phyloP scores from a whole-genome alignment of 2,888 invertebrate species.

The Drosophila engyochracea region DNA sequence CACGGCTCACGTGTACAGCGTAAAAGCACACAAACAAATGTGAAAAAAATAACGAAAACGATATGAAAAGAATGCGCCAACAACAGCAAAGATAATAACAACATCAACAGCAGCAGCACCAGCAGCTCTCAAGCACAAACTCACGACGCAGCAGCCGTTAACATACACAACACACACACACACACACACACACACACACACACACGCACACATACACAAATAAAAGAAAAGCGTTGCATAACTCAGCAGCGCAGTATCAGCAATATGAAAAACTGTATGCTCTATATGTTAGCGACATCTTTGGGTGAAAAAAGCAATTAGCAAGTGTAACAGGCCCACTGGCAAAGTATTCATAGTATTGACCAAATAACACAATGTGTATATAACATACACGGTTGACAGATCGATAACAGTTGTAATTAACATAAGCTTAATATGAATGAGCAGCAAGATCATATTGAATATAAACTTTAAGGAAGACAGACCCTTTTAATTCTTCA shows the following conservation, averaged over 20 bases:
- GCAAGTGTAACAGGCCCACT: background rate
- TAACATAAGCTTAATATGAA: background rate
- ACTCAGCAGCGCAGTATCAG: constrained; percentile 14
- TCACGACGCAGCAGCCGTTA: constrained; percentile 50
- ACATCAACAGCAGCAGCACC: constrained; percentile 33
- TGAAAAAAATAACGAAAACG: background rate
- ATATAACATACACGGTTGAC: background rate
- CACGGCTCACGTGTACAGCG: constrained; percentile 42
- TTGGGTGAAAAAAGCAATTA: background rate
- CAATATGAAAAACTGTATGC: constrained; percentile 5
- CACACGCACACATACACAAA: background rate
- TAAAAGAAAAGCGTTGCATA: constrained; percentile 37
- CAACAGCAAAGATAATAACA: constrained; percentile 20
- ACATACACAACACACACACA: constrained; percentile 24
- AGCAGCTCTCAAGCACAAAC: constrained; percentile 29
- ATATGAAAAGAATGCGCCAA: constrained; percentile 1
- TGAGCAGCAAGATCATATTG: background rate
- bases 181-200: background rate
- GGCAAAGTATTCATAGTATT: background rate
- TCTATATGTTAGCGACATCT: background rate
- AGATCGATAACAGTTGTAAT: background rate
- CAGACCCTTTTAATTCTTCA: background rate
- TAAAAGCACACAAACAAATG: constrained; percentile 2
- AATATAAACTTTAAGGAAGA: background rate
- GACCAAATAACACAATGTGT: background rate